phyloP scores from a whole-genome alignment of 2,888 invertebrate species.

The Chrysolina haemoptera region DNA sequence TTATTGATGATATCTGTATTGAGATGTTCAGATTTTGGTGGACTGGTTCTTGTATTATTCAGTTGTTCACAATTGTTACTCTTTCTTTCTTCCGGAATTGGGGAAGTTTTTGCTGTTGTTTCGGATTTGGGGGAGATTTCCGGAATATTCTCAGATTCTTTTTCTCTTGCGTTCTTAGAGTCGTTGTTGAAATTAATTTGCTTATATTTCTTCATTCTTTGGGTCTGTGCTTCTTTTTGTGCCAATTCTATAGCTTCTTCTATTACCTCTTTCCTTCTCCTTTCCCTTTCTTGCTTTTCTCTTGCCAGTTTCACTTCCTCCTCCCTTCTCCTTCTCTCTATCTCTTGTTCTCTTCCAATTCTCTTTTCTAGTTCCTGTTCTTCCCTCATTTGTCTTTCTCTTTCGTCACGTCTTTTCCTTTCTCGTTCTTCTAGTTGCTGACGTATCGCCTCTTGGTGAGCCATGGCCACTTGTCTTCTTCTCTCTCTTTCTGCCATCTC shows the following conservation, averaged over 20 bases:
- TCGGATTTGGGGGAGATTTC: conserved; percentile 31
- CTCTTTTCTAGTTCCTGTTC: conserved; percentile 87
- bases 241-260: conserved; percentile 84
- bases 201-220: conserved; percentile 59
- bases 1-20: conserved; percentile 56
- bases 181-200: conserved; percentile 47
- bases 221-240: conserved; percentile 76
- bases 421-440: conserved; percentile 90
- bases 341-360: conserved; percentile 81
- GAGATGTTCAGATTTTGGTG: conserved; percentile 39
- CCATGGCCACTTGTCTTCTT: conserved; percentile 86
- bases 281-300: conserved; percentile 81
- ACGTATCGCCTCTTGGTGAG: conserved; percentile 89
- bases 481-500: conserved; percentile 86
- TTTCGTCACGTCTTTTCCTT: conserved; percentile 81
- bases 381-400: conserved; percentile 80
- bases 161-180: conserved; percentile 60
- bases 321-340: conserved; percentile 79
- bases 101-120: conserved; percentile 34
- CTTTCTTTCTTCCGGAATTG: conserved; percentile 35
- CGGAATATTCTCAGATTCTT: conserved; percentile 53
- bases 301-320: conserved; percentile 78
- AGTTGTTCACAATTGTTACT: conserved; percentile 43
- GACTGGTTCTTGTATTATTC: conserved; percentile 48
- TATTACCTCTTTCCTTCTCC: conserved; percentile 82